Percentiles rank a stretch among this genome's conserved stretches.
phyloP scores from a whole-genome alignment of 2,113 vertebrate genomes.

The Andinoacara biseriatus region DNA sequence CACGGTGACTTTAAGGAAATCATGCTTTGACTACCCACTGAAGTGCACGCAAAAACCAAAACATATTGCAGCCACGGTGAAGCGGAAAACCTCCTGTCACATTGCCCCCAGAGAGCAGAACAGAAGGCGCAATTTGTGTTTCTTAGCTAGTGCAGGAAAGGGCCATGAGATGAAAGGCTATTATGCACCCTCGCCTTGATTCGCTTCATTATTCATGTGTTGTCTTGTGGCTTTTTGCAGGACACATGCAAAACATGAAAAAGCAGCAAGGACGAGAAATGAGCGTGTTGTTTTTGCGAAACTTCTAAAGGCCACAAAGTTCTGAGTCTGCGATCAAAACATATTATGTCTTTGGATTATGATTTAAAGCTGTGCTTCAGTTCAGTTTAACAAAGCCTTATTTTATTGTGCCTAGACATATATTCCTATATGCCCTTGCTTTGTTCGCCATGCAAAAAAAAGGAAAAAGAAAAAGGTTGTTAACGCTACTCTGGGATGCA shows the following conservation, averaged over 20 bases:
- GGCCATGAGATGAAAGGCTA: slow-evolving; percentile 17
- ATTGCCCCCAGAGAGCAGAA: not conserved
- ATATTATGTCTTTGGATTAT: slow-evolving; percentile 23
- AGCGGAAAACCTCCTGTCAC: not conserved
- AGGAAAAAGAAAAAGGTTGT: not conserved
- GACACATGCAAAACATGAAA: not conserved
- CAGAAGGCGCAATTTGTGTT: slow-evolving; percentile 19
- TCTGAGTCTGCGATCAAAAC: slow-evolving; percentile 27
- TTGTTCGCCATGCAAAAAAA: slow-evolving; percentile 29
- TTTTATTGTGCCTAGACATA: slow-evolving; percentile 27
- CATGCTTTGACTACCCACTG: not conserved
- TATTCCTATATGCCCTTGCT: slow-evolving; percentile 22
- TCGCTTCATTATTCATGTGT: slow-evolving; percentile 17
- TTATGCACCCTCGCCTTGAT: slow-evolving; percentile 20
- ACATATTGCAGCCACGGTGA: not conserved
- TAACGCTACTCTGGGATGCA: slow-evolving; percentile 42
- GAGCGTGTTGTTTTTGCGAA: slow-evolving; percentile 4
- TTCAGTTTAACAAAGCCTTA: slow-evolving; percentile 19
- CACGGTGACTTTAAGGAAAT: slow-evolving; percentile 42
- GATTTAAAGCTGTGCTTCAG: slow-evolving; percentile 33
- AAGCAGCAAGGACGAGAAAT: not conserved
- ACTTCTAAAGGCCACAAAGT: slow-evolving; percentile 33
- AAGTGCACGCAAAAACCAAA: not conserved
- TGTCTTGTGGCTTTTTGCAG: slow-evolving; percentile 13
- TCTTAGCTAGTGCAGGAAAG: slow-evolving; percentile 4